A percentile compares a stretch with the other conserved stretches of the same genome.
phyloP scores from a whole-genome alignment of 2,113 vertebrate genomes.

The Serinus canaria region DNA sequence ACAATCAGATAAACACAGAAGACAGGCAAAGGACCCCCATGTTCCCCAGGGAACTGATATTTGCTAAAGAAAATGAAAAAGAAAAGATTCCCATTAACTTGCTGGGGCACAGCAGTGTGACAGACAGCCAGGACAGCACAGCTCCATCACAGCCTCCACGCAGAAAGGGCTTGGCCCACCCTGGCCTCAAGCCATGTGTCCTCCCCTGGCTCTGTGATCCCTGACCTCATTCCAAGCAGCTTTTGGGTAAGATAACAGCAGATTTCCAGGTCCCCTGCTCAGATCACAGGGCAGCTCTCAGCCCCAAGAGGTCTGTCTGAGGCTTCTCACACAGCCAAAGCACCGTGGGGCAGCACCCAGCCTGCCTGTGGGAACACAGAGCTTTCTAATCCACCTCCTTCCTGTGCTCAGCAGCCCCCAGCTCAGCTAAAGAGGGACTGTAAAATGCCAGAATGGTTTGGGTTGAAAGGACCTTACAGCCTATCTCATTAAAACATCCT shows the following conservation, averaged over 20 bases:
- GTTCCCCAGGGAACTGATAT: background rate
- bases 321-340: background rate
- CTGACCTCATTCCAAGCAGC: background rate
- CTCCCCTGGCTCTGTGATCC: background rate
- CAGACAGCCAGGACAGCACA: background rate
- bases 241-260: background rate
- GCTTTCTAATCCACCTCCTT: background rate
- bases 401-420: background rate
- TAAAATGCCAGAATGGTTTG: background rate
- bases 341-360: background rate
- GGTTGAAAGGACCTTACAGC: background rate
- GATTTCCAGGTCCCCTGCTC: background rate
- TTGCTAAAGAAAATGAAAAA: background rate
- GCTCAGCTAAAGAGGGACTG: background rate
- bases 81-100: background rate
- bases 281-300: background rate
- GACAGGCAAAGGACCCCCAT: background rate
- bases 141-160: background rate
- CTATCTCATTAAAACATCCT: background rate
- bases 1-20: background rate
- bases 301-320: background rate
- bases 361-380: background rate
- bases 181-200: rapidly evolving
- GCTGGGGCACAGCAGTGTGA: background rate
- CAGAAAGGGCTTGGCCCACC: background rate